A percentile compares a stretch with the other conserved stretches of the same genome.
Conservation (phyloP, 2,113 vertebrate species). For the Dicaeum eximium region DNA sequence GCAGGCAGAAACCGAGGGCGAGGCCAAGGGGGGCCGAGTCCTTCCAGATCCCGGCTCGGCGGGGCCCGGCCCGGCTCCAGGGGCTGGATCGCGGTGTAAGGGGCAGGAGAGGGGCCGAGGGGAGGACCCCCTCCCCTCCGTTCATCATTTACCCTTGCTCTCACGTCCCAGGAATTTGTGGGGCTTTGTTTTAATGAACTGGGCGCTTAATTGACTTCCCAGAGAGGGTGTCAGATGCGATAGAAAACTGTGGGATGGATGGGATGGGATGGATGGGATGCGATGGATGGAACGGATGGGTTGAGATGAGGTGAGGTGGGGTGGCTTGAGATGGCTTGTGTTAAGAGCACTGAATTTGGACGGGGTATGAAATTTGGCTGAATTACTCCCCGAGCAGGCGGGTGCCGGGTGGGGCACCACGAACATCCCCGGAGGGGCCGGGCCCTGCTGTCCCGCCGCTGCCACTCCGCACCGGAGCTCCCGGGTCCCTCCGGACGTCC, state of each 20-base stretch:
- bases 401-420: neutral
- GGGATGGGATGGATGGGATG: neutral
- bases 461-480: neutral
- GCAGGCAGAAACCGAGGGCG: too few species aligned
- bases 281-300: neutral
- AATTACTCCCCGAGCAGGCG: neutral
- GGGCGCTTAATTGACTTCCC: neutral
- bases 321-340: neutral
- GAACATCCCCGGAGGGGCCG: neutral
- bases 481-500: rapidly evolving
- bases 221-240: neutral
- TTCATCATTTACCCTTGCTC: neutral
- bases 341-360: neutral
- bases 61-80: neutral
- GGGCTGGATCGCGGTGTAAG: neutral
- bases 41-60: neutral
- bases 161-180: neutral
- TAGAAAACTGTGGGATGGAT: neutral
- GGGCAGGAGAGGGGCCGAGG: neutral
- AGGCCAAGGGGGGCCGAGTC: neutral
- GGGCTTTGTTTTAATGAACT: neutral
- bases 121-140: rapidly evolving
- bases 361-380: neutral
- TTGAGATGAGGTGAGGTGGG: too few species aligned
- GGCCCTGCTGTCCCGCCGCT: neutral